Evolutionary conservation across 2,888 invertebrate genomes (phyloP), one percentile per base, ranked within the genome.

Genomic region (Alentia gelatinosa): DNA sequence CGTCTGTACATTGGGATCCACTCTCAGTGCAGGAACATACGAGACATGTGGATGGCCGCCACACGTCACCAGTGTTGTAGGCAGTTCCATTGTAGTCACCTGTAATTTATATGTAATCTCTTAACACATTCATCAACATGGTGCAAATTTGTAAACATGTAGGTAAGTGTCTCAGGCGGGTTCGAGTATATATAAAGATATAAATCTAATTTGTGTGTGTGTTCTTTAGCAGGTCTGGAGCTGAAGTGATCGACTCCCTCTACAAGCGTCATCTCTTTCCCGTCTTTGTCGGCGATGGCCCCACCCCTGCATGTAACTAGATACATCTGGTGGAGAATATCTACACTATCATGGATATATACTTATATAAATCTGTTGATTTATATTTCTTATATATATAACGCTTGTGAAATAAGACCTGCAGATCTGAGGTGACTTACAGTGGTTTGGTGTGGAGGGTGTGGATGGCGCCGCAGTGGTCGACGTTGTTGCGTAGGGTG

Each of bases 41-140:
- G 37, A 83, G 3, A 19, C 83, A 83, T 15, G 30, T 15, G 5
- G 83, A 40, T 23, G 83, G 83, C 3, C 39, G 35, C 83, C 83
- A 83, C 37, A n/a, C 39, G 1, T 37, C 83, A 3, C 83, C 83
- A 37, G 19, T 4, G 40, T 40, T 39, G 83, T 83, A 83, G 26
- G 39, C 39, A n/a, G 83, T 83, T 23, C 83, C 83, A 83, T 83
- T 83, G 30, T 83, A 83, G 15, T 83, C 83, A 39, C 83, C 83
- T 83, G n/a, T 3, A 35, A 7, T 63, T 63, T 63, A 63, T 9
- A n/a, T 63, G n/a, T n/a, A 4, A 12, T 23, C 5, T 4, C 4
- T 63, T 5, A 63, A 63, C n/a, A 63, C 15, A 63, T 5, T 42
- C 9, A 15, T 42, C 9, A 42, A n/a, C 12, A 63, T 63, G n/a